Conservation (phyloP, 2,888 invertebrate species). For the Tanytarsus gracilentus region DNA sequence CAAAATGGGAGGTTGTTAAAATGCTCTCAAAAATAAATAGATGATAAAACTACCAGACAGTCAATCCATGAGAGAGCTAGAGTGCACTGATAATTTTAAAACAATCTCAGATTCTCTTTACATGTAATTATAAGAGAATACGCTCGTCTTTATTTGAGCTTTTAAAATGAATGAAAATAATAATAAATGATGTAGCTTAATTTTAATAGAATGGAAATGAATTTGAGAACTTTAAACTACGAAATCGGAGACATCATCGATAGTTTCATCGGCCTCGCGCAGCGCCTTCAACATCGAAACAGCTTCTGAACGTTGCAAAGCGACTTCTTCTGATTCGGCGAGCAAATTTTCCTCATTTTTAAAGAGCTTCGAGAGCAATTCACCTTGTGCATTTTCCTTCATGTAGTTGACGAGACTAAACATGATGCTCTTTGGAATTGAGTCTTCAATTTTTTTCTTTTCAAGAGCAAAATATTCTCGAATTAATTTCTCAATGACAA, state of each 20-base stretch:
- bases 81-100: no score
- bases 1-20: no score
- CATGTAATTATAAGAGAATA: neutral
- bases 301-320: slow-evolving; percentile 89
- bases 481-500: slow-evolving; percentile 30
- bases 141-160: neutral
- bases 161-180: neutral
- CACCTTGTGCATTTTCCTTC: slow-evolving; percentile 95
- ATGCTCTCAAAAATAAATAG: no score
- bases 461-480: neutral
- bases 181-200: neutral
- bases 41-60: no score
- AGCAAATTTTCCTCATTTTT: slow-evolving; percentile 89
- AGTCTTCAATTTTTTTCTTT: neutral
- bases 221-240: neutral
- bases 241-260: neutral
- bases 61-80: no score
- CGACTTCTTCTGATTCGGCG: slow-evolving; percentile 95
- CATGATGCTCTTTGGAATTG: neutral
- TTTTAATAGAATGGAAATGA: neutral
- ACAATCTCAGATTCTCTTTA: no score
- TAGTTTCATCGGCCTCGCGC: neutral
- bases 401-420: slow-evolving; percentile 48
- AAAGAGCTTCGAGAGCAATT: slow-evolving; percentile 94
- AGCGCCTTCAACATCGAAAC: slow-evolving; percentile 86